phyloP scores from a whole-genome alignment of 2,888 invertebrate species.

The Trachelus iudaicus region DNA sequence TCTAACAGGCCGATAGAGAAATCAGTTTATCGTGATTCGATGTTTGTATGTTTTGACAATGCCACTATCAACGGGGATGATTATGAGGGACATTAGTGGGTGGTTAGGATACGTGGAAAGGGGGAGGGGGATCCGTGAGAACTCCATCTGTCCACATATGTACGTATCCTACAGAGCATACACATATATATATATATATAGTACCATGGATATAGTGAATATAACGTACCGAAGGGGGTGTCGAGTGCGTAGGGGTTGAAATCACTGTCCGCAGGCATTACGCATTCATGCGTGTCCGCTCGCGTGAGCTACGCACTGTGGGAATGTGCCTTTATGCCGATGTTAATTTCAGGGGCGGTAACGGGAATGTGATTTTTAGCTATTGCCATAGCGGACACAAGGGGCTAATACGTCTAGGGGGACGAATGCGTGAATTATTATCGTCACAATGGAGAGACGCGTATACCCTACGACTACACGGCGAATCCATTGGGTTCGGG shows the following conservation, averaged over 20 bases:
- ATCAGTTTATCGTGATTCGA: background rate
- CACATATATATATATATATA: background rate
- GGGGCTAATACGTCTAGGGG: background rate
- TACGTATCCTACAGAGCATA: slow-evolving; percentile 1
- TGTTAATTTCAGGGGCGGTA: slow-evolving; percentile 53
- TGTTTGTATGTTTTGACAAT: slow-evolving; percentile 52
- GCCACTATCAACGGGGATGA: slow-evolving; percentile 47
- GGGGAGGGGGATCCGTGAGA: slow-evolving; percentile 45
- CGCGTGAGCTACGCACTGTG: slow-evolving; percentile 32
- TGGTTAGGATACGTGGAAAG: slow-evolving; percentile 8
- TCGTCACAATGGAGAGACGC: background rate
- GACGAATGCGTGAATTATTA: background rate
- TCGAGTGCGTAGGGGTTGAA: slow-evolving; percentile 56
- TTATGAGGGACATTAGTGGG: slow-evolving; percentile 46
- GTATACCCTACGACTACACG: background rate
- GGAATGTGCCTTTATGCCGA: slow-evolving; percentile 56
- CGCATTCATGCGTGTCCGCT: slow-evolving; percentile 53
- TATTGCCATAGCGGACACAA: background rate
- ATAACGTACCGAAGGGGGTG: slow-evolving; percentile 29
- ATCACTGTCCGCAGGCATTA: slow-evolving; percentile 62
- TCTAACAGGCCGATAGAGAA: background rate
- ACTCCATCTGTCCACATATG: slow-evolving; percentile 54
- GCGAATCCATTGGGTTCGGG: background rate
- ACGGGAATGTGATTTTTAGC: slow-evolving; percentile 39
- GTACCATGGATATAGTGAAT: background rate